Evolutionary conservation across 2,797 vertebrate genomes (phyloP).

Genomic region (Discoglossus pictus): DNA sequence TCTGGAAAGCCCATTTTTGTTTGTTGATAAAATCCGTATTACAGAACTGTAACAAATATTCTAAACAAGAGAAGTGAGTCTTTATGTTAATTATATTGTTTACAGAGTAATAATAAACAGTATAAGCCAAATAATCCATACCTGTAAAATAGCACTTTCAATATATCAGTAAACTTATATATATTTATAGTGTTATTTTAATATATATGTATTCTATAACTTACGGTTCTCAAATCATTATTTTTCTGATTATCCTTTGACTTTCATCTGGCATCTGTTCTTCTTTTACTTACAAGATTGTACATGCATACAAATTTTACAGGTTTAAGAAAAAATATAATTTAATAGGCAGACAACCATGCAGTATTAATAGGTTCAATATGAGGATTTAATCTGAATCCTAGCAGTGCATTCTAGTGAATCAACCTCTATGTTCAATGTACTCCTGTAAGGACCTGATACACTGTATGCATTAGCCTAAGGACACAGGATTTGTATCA

Average conservation of each 20-base stretch:
- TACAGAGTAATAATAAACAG: too few species aligned
- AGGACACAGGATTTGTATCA: conserved; percentile 14
- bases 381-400: conserved; percentile 47
- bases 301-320: conserved; percentile 45
- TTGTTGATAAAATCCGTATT: too few species aligned
- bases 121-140: too few species aligned
- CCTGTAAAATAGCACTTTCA: too few species aligned
- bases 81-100: too few species aligned
- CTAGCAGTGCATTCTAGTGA: conserved; percentile 41
- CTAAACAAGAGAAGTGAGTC: too few species aligned
- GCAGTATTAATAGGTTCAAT: conserved; percentile 49
- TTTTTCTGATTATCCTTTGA: conserved; percentile 26
- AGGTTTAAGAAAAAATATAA: conserved; percentile 49
- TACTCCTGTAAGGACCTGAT: conserved; percentile 20
- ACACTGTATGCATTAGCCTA: conserved; percentile 26
- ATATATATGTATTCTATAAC: too few species aligned
- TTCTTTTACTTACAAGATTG: conserved; percentile 43
- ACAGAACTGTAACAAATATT: too few species aligned
- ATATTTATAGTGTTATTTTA: too few species aligned
- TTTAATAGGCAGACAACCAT: conserved; percentile 52
- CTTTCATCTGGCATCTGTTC: conserved; percentile 37
- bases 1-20: too few species aligned
- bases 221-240: too few species aligned
- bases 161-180: too few species aligned
- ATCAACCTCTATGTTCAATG: conserved; percentile 41